Evolutionary conservation across 1,140 invertebrate genomes (phyloP), one percentile per base, ranked within the genome.

Genomic region (Caerostris darwini): DNA sequence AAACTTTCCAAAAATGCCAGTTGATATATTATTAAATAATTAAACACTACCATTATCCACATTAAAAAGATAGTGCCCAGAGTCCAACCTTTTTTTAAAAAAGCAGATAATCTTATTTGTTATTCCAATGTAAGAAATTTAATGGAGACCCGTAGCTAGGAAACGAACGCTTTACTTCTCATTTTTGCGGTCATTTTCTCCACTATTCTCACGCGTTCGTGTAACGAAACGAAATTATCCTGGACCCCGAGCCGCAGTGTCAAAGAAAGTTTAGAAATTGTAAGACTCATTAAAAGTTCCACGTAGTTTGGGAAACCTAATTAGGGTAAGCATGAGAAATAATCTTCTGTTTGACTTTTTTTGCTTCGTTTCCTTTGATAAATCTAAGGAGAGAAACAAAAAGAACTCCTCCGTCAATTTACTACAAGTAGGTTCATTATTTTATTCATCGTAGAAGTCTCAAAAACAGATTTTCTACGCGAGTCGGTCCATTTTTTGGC

Each of bases 251-350:
- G 50, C 86, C 34, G 56, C 56, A 88, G 59, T 88, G 61, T 88
- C 86, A 61, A 88, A 64, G 86, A 88, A 88, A 88, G 61, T 88
- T 88, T 61, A 50, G 86, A 88, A 88, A 88, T 88, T 88, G 61
- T 64, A 88, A 64, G 61, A 88, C 86, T 88, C 86, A 88, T 88
- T 88, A 88, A 88, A 88, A 88, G 17, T 88, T 88, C 59, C 56
- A 88, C 61, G 58, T 64, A 88, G 86, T 88, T 64, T 64, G 19
- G 3, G 61, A 88, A 88, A 88, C 86, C 86, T 88, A 88, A 88
- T 88, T 88, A 64, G 86, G 61, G 50, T 64, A 88, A 88, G n/a
- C 86, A 64, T 57, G 86, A 88, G 61, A 88, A 88, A 88, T 64
- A 88, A 64, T 88, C 61, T 88, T 88, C 86, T 85, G 54, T 85